Conservation (phyloP, 2,797 vertebrate species). For the Xiphophorus birchmanni region DNA sequence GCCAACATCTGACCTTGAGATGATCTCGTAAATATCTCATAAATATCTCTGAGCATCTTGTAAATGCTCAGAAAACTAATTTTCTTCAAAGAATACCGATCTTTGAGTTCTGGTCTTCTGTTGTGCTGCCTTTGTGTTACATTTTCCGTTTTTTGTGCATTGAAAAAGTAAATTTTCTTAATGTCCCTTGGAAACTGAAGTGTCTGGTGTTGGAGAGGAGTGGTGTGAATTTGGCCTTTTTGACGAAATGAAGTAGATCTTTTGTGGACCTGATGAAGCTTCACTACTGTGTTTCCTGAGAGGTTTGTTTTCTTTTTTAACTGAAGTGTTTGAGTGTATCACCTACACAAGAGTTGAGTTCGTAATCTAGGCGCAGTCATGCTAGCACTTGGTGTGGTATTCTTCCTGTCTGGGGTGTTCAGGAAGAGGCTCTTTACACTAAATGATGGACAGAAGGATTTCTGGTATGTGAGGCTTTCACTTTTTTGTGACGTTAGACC, state of each 20-base stretch:
- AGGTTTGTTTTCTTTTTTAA: not conserved
- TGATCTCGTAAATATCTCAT: not conserved
- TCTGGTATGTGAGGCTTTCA: not conserved
- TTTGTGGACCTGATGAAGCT: not conserved
- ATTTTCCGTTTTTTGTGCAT: not conserved
- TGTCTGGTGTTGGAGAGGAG: not conserved
- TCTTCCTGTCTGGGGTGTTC: not conserved
- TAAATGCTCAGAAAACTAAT: not conserved
- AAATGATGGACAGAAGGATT: not conserved
- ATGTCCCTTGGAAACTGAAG: not conserved
- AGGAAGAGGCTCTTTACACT: not conserved
- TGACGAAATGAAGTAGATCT: not conserved
- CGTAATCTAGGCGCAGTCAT: not conserved
- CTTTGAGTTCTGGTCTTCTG: not conserved
- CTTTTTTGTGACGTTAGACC: not conserved
- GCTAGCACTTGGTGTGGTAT: no score
- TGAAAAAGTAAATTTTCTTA: not conserved
- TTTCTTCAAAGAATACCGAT: not conserved
- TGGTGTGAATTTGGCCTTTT: not conserved
- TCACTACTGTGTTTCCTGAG: not conserved
- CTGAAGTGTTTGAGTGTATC: not conserved
- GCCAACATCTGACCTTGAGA: not conserved
- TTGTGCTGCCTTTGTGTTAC: not conserved
- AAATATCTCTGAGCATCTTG: no score
- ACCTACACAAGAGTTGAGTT: not conserved